Percentiles rank a stretch among this genome's conserved stretches.
Conservation (phyloP, 37 sponge, comb jelly and placozoan species). For the Ephydatia muelleri region DNA sequence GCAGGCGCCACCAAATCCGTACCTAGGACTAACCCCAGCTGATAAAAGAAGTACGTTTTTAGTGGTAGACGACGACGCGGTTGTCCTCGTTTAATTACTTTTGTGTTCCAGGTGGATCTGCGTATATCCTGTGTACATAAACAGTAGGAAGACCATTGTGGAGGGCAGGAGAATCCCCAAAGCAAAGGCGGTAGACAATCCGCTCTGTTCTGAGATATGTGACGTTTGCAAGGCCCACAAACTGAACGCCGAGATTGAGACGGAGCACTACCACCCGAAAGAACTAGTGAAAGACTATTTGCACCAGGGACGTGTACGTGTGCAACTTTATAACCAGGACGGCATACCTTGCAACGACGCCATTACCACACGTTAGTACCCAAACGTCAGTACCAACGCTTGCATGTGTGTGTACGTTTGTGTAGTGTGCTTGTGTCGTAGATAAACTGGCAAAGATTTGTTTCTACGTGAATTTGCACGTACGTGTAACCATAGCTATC, state of each 20-base stretch:
- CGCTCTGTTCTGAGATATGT: slow-evolving; percentile 69
- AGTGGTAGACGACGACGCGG: neutral
- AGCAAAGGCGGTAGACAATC: slow-evolving; percentile 73
- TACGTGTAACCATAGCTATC: too few relatives aligned
- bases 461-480: too few relatives aligned
- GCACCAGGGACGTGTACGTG: slow-evolving; percentile 67
- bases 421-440: too few relatives aligned
- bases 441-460: too few relatives aligned
- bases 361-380: slow-evolving; percentile 45
- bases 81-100: neutral
- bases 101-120: slow-evolving; percentile 63
- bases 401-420: too few relatives aligned
- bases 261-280: slow-evolving; percentile 62
- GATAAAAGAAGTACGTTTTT: slow-evolving; percentile 41
- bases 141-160: slow-evolving; percentile 59
- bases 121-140: slow-evolving; percentile 78
- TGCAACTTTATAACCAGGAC: slow-evolving; percentile 53
- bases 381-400: neutral
- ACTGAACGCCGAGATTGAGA: slow-evolving; percentile 8
- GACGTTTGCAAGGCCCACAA: slow-evolving; percentile 68
- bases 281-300: slow-evolving; percentile 61
- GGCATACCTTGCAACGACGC: slow-evolving; percentile 30
- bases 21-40: slow-evolving; percentile 24
- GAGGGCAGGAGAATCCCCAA: slow-evolving; percentile 72
- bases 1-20: slow-evolving; percentile 28